Evolutionary conservation across 2,888 invertebrate species (phyloP).

Genomic region (Eledone cirrhosa): DNA sequence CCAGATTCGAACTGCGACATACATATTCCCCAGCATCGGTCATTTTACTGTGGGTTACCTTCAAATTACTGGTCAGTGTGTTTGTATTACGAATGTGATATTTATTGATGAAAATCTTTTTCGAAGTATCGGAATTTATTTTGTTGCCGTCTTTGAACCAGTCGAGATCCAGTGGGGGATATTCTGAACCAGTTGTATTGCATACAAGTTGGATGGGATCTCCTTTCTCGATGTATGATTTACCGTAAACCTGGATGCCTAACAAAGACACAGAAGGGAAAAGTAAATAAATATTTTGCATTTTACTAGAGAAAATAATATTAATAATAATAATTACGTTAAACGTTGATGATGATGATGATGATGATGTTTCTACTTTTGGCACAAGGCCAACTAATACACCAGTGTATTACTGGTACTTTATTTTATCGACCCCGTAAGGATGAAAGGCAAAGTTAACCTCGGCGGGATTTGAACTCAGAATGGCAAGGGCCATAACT

Average conservation of each 20-base stretch:
- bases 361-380: no score
- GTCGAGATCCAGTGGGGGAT: slow-evolving; percentile 50
- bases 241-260: slow-evolving; percentile 50
- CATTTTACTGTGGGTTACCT: slow-evolving; percentile 50
- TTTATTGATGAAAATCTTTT: slow-evolving; percentile 50
- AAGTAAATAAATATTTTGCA: no score
- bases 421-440: no score
- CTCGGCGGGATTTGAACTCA: no score
- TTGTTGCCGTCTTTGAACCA: slow-evolving; percentile 55
- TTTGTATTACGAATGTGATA: slow-evolving; percentile 45
- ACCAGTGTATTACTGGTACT: no score
- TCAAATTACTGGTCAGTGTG: slow-evolving; percentile 49
- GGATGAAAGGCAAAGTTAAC: no score
- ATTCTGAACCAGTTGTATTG: slow-evolving; percentile 50
- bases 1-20: slow-evolving; percentile 48
- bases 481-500: no score
- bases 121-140: slow-evolving; percentile 46
- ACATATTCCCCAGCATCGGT: slow-evolving; percentile 53
- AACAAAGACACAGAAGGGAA: not conserved
- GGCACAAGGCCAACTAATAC: no score
- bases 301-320: no score
- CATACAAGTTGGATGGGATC: slow-evolving; percentile 48
- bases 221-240: slow-evolving; percentile 52
- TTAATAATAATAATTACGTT: no score
- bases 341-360: no score